Conservation (phyloP, 2,888 invertebrate species). For the Trichopoda pennipes region DNA sequence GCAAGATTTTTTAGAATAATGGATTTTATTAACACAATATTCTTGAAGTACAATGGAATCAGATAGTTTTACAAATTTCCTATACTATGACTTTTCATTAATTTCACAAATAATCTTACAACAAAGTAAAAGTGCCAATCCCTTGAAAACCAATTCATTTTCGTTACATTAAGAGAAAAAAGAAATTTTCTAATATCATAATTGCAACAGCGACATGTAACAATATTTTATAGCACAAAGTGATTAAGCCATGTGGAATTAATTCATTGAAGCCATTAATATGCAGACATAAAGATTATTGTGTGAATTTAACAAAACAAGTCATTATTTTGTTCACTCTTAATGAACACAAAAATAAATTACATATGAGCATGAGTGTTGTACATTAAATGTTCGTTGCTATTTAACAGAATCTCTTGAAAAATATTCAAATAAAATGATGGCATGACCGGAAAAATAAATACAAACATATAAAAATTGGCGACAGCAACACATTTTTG, state of each 20-base stretch:
- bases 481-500: conserved; percentile 58
- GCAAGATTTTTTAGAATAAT: no score
- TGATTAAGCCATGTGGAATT: conserved; percentile 63
- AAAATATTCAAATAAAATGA: conserved; percentile 1
- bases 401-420: conserved; percentile 1
- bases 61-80: no score
- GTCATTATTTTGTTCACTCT: conserved; percentile 13
- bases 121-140: not conserved
- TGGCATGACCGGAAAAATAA: conserved; percentile 55
- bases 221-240: conserved; percentile 51
- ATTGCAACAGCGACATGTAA: conserved; percentile 36
- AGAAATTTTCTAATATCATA: conserved; percentile 42
- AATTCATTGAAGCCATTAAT: conserved; percentile 55
- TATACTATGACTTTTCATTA: not conserved
- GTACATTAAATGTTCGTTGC: not conserved
- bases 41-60: no score
- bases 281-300: conserved; percentile 42
- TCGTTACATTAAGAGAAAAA: conserved; percentile 19
- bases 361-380: not conserved
- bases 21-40: no score
- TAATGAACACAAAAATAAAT: conserved; percentile 22
- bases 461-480: conserved; percentile 21
- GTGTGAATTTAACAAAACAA: conserved; percentile 40
- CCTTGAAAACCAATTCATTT: conserved; percentile 17
- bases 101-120: not conserved